A percentile compares a stretch with the other conserved stretches of the same genome.
phyloP scores from a whole-genome alignment of 2,113 vertebrate species.

The Sclerurus mexicanus region DNA sequence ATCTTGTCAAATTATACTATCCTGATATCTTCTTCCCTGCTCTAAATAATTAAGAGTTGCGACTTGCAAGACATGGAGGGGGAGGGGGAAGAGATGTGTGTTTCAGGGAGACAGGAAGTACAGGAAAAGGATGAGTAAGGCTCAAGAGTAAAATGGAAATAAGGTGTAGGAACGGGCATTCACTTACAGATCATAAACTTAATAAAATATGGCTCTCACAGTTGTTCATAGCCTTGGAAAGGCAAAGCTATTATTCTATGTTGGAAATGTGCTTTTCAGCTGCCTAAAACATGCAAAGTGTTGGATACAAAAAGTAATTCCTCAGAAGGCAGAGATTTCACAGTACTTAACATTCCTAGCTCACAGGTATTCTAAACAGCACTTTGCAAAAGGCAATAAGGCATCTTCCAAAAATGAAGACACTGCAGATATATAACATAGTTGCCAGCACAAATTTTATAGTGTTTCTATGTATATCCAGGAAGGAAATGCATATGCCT shows the following conservation, averaged over 20 bases:
- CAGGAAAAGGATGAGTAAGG: neutral
- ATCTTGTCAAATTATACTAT: constrained; percentile 46
- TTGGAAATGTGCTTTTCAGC: neutral
- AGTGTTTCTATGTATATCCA: neutral
- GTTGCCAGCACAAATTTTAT: neutral
- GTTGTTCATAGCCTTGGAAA: neutral
- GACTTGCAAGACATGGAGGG: neutral
- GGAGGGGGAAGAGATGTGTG: neutral
- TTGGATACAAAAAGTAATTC: neutral
- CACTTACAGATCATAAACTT: neutral
- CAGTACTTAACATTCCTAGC: neutral
- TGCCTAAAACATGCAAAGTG: neutral
- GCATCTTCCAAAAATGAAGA: neutral
- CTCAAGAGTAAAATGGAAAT: neutral
- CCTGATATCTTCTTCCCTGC: constrained; percentile 54
- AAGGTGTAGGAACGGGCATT: neutral
- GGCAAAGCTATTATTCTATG: neutral
- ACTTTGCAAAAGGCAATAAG: neutral
- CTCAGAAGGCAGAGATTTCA: neutral
- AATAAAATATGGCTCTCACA: neutral
- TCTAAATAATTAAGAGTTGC: constrained; percentile 72
- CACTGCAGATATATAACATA: fast-evolving
- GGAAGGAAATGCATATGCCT: neutral
- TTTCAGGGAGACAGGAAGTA: neutral
- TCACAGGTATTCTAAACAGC: neutral